Evolutionary conservation across 2,797 vertebrate genomes (phyloP).

Genomic region (Nasua narica): DNA sequence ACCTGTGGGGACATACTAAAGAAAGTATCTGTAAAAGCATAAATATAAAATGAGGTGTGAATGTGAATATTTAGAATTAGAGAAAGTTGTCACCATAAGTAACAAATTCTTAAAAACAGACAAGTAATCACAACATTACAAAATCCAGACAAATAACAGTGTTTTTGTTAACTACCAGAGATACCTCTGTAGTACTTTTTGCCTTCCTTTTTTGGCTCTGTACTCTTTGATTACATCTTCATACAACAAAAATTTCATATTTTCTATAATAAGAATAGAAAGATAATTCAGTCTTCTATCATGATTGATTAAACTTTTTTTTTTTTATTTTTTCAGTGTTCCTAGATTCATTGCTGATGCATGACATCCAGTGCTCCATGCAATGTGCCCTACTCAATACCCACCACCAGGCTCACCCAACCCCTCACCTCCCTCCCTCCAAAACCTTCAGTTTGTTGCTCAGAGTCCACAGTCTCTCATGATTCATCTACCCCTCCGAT

Average conservation of each 20-base stretch:
- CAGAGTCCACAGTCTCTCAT: too few species aligned
- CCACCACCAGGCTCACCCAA: too few species aligned
- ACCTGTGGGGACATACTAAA: background rate
- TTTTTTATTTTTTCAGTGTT: too few species aligned
- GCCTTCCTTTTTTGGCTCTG: background rate
- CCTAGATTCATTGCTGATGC: too few species aligned
- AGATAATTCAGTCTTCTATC: background rate
- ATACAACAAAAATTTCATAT: background rate
- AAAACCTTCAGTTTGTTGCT: too few species aligned
- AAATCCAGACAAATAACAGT: background rate
- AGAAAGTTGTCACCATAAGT: background rate
- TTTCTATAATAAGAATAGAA: background rate
- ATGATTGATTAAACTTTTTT: too few species aligned
- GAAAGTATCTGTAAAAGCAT: background rate
- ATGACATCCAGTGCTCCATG: too few species aligned
- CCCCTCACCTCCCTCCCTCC: too few species aligned
- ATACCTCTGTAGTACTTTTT: background rate
- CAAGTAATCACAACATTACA: background rate
- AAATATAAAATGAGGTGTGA: background rate
- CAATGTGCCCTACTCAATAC: too few species aligned
- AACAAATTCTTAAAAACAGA: background rate
- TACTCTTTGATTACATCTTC: background rate
- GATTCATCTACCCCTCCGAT: too few species aligned
- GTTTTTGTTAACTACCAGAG: background rate
- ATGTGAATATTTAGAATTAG: background rate